Evolutionary conservation across 2,113 vertebrate genomes (phyloP).

Genomic region (Irena cyanogastra): DNA sequence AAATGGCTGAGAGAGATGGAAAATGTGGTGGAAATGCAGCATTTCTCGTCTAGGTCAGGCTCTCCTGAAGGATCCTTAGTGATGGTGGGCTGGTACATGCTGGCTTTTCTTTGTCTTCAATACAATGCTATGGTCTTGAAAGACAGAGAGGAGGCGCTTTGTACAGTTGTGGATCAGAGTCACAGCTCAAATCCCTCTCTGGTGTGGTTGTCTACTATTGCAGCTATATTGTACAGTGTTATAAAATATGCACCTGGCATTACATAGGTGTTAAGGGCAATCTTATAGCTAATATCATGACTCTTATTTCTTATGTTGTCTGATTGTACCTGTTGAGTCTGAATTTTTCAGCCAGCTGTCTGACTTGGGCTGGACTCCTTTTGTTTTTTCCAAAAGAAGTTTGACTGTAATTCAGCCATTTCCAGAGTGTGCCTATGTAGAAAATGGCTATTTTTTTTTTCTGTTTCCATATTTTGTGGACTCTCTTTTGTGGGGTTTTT

Average conservation of each 20-base stretch:
- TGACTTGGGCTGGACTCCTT: background rate
- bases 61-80: background rate
- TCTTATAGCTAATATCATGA: background rate
- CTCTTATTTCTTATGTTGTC: background rate
- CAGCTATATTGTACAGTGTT: background rate
- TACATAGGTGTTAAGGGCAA: background rate
- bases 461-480: background rate
- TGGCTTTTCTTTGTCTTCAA: background rate
- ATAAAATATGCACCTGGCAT: background rate
- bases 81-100: background rate
- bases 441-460: background rate
- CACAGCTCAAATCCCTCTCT: background rate
- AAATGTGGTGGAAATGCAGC: background rate
- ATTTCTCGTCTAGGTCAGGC: background rate
- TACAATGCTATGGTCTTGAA: background rate
- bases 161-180: background rate
- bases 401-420: background rate
- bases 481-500: background rate
- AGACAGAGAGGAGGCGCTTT: background rate
- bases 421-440: background rate
- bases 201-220: background rate
- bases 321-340: background rate
- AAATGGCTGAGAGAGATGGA: background rate
- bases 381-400: background rate
- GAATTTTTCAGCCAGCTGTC: background rate